A percentile compares a stretch with the other conserved stretches of the same genome.
Evolutionary conservation across 2,797 vertebrate species (phyloP).

Genomic region (Serranus cabrilla): DNA sequence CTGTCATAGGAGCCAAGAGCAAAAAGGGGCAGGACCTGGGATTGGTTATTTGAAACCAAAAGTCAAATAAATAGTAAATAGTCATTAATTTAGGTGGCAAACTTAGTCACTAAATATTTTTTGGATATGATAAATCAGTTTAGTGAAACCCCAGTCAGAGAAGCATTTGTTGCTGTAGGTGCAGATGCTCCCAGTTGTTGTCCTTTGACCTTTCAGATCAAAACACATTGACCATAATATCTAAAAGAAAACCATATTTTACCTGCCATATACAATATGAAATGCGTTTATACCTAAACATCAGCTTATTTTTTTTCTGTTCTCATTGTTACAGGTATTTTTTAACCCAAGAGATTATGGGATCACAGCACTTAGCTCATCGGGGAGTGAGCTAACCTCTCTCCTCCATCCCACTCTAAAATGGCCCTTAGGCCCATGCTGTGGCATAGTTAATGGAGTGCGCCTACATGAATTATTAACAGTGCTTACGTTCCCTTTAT

Average conservation of each 20-base stretch:
- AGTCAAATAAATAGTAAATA: background rate
- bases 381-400: constrained; percentile 70
- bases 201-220: background rate
- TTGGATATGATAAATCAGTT: background rate
- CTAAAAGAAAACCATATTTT: background rate
- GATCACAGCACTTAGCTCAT: constrained; percentile 71
- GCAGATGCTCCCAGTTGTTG: background rate
- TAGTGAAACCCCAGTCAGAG: background rate
- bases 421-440: constrained; percentile 69
- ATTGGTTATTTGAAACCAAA: too few species aligned
- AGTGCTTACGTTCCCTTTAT: constrained; percentile 78
- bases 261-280: constrained; percentile 3
- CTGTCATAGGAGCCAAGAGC: too few species aligned
- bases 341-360: constrained; percentile 60
- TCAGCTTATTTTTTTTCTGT: constrained; percentile 5
- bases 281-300: constrained; percentile 18
- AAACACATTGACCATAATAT: background rate
- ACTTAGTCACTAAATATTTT: background rate
- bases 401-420: constrained; percentile 67
- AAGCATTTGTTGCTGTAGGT: background rate
- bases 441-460: constrained; percentile 80
- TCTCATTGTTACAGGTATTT: constrained; percentile 62
- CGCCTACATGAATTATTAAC: constrained; percentile 82
- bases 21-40: too few species aligned
- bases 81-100: background rate